A percentile compares a stretch with the other conserved stretches of the same genome.
phyloP scores from a whole-genome alignment of 2,797 vertebrate genomes.

The Sebastiscus tertius region DNA sequence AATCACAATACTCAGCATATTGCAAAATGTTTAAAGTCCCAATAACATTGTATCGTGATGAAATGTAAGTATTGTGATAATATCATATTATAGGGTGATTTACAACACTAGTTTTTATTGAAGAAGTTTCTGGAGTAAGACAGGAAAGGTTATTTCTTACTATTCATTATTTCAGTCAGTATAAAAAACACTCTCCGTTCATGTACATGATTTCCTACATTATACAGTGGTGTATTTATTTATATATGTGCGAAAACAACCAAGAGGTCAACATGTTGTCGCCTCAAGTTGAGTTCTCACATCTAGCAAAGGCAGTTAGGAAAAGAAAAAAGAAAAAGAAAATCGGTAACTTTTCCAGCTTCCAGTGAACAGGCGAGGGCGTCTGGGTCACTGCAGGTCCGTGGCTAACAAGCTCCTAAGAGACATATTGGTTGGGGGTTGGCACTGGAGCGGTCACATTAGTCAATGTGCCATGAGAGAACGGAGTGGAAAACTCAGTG shows the following conservation, averaged over 20 bases:
- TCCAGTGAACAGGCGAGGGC: slow-evolving; percentile 43
- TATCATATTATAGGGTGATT: too few species aligned
- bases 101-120: background rate
- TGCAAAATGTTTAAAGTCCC: too few species aligned
- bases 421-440: slow-evolving; percentile 63
- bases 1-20: too few species aligned
- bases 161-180: background rate
- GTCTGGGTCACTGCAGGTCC: slow-evolving; percentile 67
- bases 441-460: slow-evolving; percentile 57
- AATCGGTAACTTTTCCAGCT: slow-evolving; percentile 45
- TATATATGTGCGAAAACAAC: background rate
- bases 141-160: background rate
- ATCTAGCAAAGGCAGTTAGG: slow-evolving; percentile 10
- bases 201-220: background rate
- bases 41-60: too few species aligned
- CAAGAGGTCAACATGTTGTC: background rate
- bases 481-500: slow-evolving; percentile 59
- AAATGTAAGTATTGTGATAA: too few species aligned
- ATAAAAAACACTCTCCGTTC: background rate
- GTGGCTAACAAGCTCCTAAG: slow-evolving; percentile 76
- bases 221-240: background rate
- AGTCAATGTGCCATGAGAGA: slow-evolving; percentile 66
- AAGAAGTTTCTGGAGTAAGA: background rate
- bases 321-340: background rate
- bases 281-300: background rate